These are phyloP conservation scores for Melieria omissa DNA, from an alignment of 2,888 invertebrate genomes.

Conservation along the genomic window DNA sequence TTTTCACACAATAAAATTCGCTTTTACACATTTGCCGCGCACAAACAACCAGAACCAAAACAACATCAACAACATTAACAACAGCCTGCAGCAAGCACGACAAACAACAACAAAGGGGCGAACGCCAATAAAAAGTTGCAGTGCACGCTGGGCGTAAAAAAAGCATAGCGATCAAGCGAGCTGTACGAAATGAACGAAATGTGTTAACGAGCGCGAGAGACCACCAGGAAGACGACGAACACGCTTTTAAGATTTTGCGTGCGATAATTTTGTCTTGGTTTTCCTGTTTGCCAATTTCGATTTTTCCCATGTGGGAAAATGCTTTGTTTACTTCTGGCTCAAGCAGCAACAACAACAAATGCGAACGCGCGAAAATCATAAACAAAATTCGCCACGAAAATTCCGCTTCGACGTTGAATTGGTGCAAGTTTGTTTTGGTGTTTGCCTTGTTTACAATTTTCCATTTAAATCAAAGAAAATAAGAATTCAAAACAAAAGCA, in stretches of 20 bases:
- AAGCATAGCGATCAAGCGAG: background rate
- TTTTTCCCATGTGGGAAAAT: background rate
- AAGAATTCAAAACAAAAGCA: background rate
- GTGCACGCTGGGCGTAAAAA: background rate
- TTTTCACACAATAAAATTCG: constrained; percentile 38
- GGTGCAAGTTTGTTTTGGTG: constrained; percentile 6
- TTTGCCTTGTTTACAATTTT: background rate
- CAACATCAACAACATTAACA: constrained; percentile 13
- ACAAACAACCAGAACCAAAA: too few relatives aligned
- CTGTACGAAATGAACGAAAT: constrained; percentile 16
- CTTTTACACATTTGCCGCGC: constrained; percentile 27
- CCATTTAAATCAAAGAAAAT: background rate
- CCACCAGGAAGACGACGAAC: constrained; percentile 24
- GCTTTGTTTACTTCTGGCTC: background rate
- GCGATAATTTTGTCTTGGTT: too few relatives aligned
- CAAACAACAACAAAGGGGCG: background rate
- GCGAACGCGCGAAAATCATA: background rate
- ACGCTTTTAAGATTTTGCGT: too few relatives aligned
- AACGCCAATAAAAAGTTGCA: background rate
- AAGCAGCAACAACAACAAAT: background rate
- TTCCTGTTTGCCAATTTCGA: background rate
- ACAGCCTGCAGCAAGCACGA: constrained; percentile 7
- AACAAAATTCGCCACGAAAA: background rate
- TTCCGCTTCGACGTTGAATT: too few relatives aligned
- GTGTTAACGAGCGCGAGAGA: constrained; percentile 29